A percentile compares a stretch with the other conserved stretches of the same genome.
Evolutionary conservation across 2,888 invertebrate genomes (phyloP).

Genomic region (Nysson spinosus): DNA sequence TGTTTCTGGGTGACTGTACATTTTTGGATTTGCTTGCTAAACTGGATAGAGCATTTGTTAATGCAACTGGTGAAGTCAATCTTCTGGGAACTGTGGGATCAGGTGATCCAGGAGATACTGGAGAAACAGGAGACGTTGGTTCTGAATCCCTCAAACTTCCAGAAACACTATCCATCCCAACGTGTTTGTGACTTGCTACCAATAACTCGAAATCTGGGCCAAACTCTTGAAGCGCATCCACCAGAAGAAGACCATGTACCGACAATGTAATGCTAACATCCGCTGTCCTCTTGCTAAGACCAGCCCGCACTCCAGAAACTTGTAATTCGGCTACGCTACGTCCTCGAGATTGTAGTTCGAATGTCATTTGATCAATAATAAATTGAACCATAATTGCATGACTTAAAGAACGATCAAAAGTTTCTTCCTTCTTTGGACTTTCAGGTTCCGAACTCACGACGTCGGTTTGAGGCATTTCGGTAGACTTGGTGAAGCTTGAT

Average conservation of each 20-base stretch:
- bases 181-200: slow-evolving; percentile 95
- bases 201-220: slow-evolving; percentile 97
- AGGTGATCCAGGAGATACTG: slow-evolving; percentile 87
- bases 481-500: slow-evolving; percentile 63
- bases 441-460: slow-evolving; percentile 62
- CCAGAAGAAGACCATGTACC: slow-evolving; percentile 94
- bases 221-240: slow-evolving; percentile 96
- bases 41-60: slow-evolving; percentile 80
- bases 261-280: slow-evolving; percentile 90
- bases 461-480: slow-evolving; percentile 47
- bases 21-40: slow-evolving; percentile 71
- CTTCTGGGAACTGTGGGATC: slow-evolving; percentile 78
- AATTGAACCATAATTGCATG: slow-evolving; percentile 89
- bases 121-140: slow-evolving; percentile 92
- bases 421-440: slow-evolving; percentile 71
- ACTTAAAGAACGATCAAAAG: slow-evolving; percentile 62
- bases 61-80: slow-evolving; percentile 79
- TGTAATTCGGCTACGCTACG: slow-evolving; percentile 95
- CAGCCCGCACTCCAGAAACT: slow-evolving; percentile 91
- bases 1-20: slow-evolving; percentile 63
- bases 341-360: slow-evolving; percentile 88
- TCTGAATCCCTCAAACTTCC: slow-evolving; percentile 95
- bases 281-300: slow-evolving; percentile 85
- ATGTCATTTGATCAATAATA: slow-evolving; percentile 90
- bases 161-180: slow-evolving; percentile 95